Conservation (phyloP, 2,888 invertebrate species). For the Sepiola atlantica region DNA sequence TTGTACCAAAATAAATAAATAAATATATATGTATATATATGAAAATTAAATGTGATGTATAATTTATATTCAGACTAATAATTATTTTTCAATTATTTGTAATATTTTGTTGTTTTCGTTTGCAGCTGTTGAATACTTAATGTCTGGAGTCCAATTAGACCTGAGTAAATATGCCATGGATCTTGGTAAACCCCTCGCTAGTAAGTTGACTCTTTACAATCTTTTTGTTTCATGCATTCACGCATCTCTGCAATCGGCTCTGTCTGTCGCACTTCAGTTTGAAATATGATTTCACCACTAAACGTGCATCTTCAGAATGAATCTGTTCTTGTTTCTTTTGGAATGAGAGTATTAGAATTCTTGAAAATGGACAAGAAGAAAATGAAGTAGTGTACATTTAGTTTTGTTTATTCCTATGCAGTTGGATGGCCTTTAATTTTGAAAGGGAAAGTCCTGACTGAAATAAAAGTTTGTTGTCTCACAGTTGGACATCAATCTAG, state of each 20-base stretch:
- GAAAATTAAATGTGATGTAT: too few species aligned
- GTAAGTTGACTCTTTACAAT: conserved; percentile 75
- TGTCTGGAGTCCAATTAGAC: conserved; percentile 83
- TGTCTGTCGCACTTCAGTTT: neutral
- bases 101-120: conserved; percentile 46
- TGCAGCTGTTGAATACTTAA: conserved; percentile 82
- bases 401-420: too few species aligned
- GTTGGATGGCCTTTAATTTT: too few species aligned
- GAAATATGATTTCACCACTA: too few species aligned
- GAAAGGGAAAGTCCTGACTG: too few species aligned
- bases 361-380: neutral
- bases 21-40: too few species aligned
- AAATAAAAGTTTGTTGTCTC: too few species aligned
- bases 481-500: too few species aligned
- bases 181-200: conserved; percentile 87
- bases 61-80: too few species aligned
- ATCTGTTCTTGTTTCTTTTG: neutral
- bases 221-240: neutral
- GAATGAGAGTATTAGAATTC: neutral
- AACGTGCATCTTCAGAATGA: neutral
- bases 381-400: too few species aligned
- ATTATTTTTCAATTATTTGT: neutral
- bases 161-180: conserved; percentile 86
- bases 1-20: too few species aligned
- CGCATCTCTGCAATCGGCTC: neutral